These are phyloP conservation scores for Standfussiana lucernea DNA, from an alignment of 2,888 invertebrate species.

Conservation along the genomic window DNA sequence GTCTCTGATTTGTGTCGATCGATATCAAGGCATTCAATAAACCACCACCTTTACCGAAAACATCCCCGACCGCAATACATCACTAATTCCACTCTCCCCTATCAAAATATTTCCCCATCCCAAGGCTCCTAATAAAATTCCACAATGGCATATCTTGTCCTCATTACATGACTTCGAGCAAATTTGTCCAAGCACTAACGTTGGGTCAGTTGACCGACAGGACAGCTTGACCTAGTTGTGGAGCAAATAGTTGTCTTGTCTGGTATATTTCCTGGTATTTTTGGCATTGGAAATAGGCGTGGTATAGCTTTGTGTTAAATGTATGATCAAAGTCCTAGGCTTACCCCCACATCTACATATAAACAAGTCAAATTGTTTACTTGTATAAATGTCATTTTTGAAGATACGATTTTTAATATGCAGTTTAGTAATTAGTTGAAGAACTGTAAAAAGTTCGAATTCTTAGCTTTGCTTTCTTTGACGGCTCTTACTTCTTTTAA, in stretches of 20 bases:
- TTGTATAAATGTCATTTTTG: too few relatives aligned
- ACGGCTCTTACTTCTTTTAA: too few relatives aligned
- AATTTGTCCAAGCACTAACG: conserved; percentile 56
- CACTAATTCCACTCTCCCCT: background rate
- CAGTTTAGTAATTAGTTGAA: too few relatives aligned
- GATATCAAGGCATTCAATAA: too few relatives aligned
- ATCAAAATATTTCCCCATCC: conserved; percentile 30
- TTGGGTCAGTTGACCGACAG: conserved; percentile 14
- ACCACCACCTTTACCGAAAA: background rate
- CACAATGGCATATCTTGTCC: conserved; percentile 38
- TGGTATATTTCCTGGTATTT: background rate
- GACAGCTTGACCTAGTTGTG: conserved; percentile 37
- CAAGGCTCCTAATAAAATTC: conserved; percentile 16
- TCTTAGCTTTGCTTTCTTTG: too few relatives aligned
- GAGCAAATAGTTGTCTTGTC: conserved; percentile 39
- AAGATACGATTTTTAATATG: too few relatives aligned
- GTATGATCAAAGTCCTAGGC: too few relatives aligned
- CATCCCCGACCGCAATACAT: too few relatives aligned
- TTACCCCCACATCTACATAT: too few relatives aligned
- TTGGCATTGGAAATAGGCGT: background rate
- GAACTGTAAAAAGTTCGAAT: too few relatives aligned
- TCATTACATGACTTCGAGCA: conserved; percentile 40
- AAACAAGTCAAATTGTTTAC: too few relatives aligned
- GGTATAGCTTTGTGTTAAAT: background rate
- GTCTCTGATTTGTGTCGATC: too few relatives aligned